Conservation (phyloP, 2,113 vertebrate species). For the Sander lucioperca region DNA sequence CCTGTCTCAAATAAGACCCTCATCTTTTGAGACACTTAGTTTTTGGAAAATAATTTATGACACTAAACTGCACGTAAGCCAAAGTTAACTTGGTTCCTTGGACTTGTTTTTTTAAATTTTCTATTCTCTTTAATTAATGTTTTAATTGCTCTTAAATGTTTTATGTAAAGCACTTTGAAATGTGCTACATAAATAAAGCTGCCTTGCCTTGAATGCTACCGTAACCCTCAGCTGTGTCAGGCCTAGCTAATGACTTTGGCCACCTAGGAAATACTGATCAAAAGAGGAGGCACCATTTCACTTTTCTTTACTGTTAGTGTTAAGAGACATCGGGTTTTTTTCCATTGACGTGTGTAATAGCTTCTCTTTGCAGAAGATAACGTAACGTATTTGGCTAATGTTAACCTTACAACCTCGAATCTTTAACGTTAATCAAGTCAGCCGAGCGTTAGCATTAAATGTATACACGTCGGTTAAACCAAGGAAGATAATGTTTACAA, state of each 20-base stretch:
- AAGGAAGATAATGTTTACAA: neutral
- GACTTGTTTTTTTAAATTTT: no score
- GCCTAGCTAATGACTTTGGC: constrained; percentile 7
- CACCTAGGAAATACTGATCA: neutral
- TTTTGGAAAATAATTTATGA: no score
- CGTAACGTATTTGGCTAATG: neutral
- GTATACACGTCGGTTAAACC: neutral
- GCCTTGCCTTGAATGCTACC: neutral
- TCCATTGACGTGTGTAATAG: neutral
- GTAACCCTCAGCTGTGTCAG: constrained; percentile 26
- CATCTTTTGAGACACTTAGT: no score
- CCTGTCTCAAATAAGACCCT: no score
- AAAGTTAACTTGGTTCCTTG: neutral
- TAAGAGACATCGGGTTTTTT: rapidly evolving
- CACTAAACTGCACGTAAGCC: no score
- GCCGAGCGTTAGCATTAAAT: neutral
- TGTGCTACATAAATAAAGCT: no score
- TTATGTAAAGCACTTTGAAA: no score
- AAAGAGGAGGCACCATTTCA: neutral
- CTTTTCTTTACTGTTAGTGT: rapidly evolving
- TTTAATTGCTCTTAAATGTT: no score
- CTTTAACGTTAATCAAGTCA: no score
- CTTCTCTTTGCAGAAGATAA: neutral
- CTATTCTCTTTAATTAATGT: no score
- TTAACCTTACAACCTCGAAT: neutral